phyloP scores from a whole-genome alignment of 2,888 invertebrate genomes.

The Tenthredo scrophulariae region DNA sequence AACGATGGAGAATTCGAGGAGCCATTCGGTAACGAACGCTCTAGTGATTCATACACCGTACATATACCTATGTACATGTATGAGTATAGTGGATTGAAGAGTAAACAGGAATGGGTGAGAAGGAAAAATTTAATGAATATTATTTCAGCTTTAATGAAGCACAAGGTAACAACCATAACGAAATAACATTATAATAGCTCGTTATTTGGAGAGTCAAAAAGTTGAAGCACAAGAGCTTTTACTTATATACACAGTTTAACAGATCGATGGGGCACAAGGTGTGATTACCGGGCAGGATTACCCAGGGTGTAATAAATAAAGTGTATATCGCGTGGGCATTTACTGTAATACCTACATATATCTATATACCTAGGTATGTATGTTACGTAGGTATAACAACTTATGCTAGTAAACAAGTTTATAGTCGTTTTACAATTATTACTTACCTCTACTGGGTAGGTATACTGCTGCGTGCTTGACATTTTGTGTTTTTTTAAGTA shows the following conservation, averaged over 20 bases:
- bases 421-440: slow-evolving; percentile 18
- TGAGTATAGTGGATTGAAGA: too few species aligned
- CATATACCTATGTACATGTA: not conserved
- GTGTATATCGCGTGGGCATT: slow-evolving; percentile 31
- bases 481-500: slow-evolving; percentile 29
- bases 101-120: too few species aligned
- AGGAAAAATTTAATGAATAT: not conserved
- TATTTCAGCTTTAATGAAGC: not conserved
- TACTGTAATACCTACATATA: not conserved
- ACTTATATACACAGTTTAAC: not conserved
- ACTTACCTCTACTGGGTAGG: not conserved
- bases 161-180: not conserved
- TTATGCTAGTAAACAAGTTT: not conserved
- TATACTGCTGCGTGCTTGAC: slow-evolving; percentile 14
- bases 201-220: not conserved
- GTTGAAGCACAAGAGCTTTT: not conserved
- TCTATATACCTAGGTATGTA: not conserved
- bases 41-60: not conserved
- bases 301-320: slow-evolving; percentile 19
- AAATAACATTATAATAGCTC: not conserved
- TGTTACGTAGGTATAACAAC: not conserved
- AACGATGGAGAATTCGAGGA: slow-evolving; percentile 14
- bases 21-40: not conserved
- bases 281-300: slow-evolving; percentile 13
- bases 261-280: not conserved